Evolutionary conservation across 1,140 invertebrate species (phyloP).

Genomic region (Euura saliciscinereae): DNA sequence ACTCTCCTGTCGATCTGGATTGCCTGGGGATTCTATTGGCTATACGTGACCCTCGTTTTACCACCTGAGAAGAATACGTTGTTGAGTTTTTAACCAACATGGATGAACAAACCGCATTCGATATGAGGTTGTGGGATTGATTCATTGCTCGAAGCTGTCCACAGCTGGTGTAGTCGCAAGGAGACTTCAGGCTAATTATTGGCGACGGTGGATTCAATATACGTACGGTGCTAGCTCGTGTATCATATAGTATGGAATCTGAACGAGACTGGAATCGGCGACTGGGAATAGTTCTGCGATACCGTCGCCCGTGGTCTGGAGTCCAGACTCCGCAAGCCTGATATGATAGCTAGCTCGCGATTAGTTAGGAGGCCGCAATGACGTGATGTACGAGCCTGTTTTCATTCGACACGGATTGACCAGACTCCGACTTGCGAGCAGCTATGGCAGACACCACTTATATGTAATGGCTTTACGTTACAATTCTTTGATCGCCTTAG

Average conservation of each 20-base stretch:
- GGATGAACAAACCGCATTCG: slow-evolving; percentile 19
- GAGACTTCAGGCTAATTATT: slow-evolving; percentile 26
- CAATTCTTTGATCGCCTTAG: not conserved
- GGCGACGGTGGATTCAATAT: not conserved
- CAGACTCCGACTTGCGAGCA: not conserved
- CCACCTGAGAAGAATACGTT: no score
- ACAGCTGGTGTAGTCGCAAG: slow-evolving; percentile 18
- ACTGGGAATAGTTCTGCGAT: no score
- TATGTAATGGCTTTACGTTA: not conserved
- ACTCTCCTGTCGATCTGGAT: no score
- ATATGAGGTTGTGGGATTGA: slow-evolving; percentile 35
- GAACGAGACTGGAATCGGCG: no score
- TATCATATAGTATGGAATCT: no score
- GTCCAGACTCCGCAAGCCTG: no score
- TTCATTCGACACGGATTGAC: slow-evolving; percentile 1
- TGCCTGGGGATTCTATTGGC: no score
- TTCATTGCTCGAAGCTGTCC: slow-evolving; percentile 38
- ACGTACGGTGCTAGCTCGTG: not conserved
- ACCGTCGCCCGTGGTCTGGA: no score
- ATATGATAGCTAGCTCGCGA: no score
- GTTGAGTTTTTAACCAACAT: not conserved
- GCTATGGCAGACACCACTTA: no score
- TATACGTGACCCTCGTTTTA: no score
- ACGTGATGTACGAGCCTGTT: slow-evolving; percentile 2
- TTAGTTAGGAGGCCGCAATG: slow-evolving; percentile 1